Base-by-base conservation (phyloP, 2,797 vertebrate genomes). In the Takifugu ocellatus region DNA sequence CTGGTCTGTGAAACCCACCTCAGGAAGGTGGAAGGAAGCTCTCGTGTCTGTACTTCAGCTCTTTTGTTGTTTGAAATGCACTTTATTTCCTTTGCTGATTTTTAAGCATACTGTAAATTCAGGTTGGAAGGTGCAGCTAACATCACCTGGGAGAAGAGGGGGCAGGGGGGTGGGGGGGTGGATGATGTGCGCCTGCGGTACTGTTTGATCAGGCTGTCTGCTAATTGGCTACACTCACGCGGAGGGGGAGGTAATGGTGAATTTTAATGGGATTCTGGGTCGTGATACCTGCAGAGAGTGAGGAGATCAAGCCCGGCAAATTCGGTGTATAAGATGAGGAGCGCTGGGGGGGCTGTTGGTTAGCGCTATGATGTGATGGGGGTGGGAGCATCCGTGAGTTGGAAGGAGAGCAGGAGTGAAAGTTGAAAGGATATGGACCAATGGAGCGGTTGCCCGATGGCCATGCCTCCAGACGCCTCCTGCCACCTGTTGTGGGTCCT, bases 161-260 rank as follows among this genome's bases (percentile, higher is more conserved):
- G 17, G 17, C 1, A 1, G 17, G 1, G 54, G 58, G 59, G 56
- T 59, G 46, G 46, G 56, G 61, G 49, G 47, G 51, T 16, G 36
- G 24, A 59, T 14, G 59, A 29, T 33, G 24, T 26, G n/a, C 10
- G 53, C 48, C 63, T 25, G 3, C 2, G 5, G 21, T 44, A 61
- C 61, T 59, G 74, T 76, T 82, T 84, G 77, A 83, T 79, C 75
- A 68, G 63, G 16, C 47, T 79, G 57, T 56, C 67, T 75, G 57
- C 59, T 75, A 67, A 81, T 78, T 81, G 76, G 68, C 61, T 9
- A 44, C 61, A 63, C 31, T 64, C 63, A 56, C 65, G 61, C 51
- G 66, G 61, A 58, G 51, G 24, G 69, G 58, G 57, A 68, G 50
- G 68, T 73, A 66, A 66, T 51, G 36, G 58, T 72, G 66, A 73